Evolutionary conservation across 2,797 vertebrate genomes (phyloP), one percentile per base, ranked within the genome.

Genomic region (Gadopsis bispinosus): DNA sequence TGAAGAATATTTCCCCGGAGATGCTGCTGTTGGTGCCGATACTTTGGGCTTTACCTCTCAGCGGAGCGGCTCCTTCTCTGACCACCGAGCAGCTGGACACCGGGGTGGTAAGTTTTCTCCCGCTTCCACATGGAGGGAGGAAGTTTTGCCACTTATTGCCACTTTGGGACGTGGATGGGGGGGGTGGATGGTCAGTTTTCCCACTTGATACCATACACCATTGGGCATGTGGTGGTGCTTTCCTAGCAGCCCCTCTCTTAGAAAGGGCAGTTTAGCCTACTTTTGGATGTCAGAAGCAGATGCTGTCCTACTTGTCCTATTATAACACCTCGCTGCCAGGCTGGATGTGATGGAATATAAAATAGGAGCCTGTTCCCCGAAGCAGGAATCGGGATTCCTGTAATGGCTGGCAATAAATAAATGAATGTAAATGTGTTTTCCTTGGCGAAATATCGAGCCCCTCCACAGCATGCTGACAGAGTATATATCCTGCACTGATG

Each of bases 51-150:
- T 75, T 93, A 56, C 87, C 90, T 77, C 86, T 87, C 80, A 81
- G 84, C 19, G 78, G 83, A 69, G 92, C 92, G 56, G 94, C 93
- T 83, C 94, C 94, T 1, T 93, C 93, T 63, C 72, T 83, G 17
- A 85, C 87, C 0, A 79, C 86, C n/a, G 90, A 92, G 75, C 93
- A 93, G 88, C 86, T 93, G 87, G 93, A 94, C 86, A 91, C 84
- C 39, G 94, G 94, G 85, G 93, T 93, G 93, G 94, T 95, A 89
- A 94, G 94, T 87, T 81, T 50, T 17, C 37, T 45, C 16, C 19
- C 37, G 50, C 69, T 66, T 65, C 50, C 45, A 12, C n/a, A 22
- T 12, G 4, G 16, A 14, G 33, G 10, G 11, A 0, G 29, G 31
- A 84, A 84, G 75, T 86, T 87, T 75, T 39, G 6, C 14, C 11